A percentile compares a stretch with the other conserved stretches of the same genome.
Evolutionary conservation across 2,797 vertebrate species (phyloP).

Genomic region (Triplophysa bombifrons): DNA sequence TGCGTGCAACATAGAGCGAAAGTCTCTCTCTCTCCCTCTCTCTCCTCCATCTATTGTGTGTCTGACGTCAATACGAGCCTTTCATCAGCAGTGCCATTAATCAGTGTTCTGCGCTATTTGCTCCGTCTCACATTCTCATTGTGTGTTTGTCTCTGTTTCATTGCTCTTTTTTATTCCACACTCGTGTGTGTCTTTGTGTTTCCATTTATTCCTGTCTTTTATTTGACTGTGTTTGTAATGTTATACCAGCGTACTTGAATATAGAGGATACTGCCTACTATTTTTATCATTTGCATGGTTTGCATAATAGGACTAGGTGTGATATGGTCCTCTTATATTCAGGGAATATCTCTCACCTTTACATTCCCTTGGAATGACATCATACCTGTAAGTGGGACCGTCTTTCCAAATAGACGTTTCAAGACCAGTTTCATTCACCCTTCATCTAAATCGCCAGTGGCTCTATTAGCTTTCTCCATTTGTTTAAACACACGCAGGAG

Average conservation of each 20-base stretch:
- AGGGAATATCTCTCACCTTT: background rate
- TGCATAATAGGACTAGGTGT: no score
- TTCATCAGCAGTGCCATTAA: constrained; percentile 55
- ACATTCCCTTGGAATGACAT: constrained; percentile 3
- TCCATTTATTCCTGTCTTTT: constrained; percentile 8
- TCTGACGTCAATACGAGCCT: constrained; percentile 57
- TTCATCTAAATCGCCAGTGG: constrained; percentile 7
- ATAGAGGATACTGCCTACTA: background rate
- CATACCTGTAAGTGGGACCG: background rate
- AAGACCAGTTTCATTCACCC: background rate
- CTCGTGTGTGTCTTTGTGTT: background rate
- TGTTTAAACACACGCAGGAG: constrained; percentile 24
- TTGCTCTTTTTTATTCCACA: constrained; percentile 17
- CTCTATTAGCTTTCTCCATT: background rate
- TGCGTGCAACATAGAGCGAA: background rate
- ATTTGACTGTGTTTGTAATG: constrained; percentile 1
- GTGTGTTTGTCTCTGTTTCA: constrained; percentile 25
- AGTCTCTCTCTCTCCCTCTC: constrained; percentile 41
- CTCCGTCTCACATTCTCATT: constrained; percentile 17
- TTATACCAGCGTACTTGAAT: background rate
- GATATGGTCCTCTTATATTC: no score
- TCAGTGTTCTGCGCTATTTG: constrained; percentile 29
- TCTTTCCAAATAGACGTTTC: background rate
- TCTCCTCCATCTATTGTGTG: constrained; percentile 35
- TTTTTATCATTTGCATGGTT: background rate